Base-by-base conservation (phyloP, 1,140 invertebrate species). In the Lineus longissimus region DNA sequence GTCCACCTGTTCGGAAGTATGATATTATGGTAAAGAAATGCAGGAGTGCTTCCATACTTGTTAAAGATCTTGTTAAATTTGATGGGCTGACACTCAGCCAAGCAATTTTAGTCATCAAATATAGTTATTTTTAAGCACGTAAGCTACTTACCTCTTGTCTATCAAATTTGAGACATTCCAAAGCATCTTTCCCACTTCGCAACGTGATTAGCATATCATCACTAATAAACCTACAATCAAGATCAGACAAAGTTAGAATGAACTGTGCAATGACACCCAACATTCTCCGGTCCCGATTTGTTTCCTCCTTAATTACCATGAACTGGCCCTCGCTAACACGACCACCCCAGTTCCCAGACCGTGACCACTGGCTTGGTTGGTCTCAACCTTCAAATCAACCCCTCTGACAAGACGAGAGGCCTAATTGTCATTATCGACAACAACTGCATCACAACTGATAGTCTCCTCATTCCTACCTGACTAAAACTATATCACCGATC, bases 141-240 rank as follows among this genome's bases (percentile, higher is more conserved):
- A n/a, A n/a, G n/a, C n/a, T 61, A 27, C 57, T 51, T 68, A 84
- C 80, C 70, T 73, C 56, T 23, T 74, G 62, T 19, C 77, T 82
- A 63, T 85, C 84, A 69, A 86, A 85, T 41, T 85, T 79, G 1
- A 85, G 86, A 7, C 93, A 92, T 56, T 88, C 87, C 1, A 97
- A 74, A 33, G 94, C 93, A 65, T 87, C 88, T 71, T 91, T 88
- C 0, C 93, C 91, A 73, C 92, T 90, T 70, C 89, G 85, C 76
- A 95, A 97, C 1, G 92, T 95, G 11, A 96, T 87, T 88, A 91
- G 92, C 80, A 97, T 89, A 9, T 89, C 89, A 65, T 88, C 85
- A 55, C 93, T 91, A n/a, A 95, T 89, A 83, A 94, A 95, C 66
- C 94, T 88, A 55, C 63, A 61, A 45, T 25, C 19, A 29, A 47